Evolutionary conservation across 2,113 vertebrate genomes (phyloP).

Genomic region (Lepus americanus): DNA sequence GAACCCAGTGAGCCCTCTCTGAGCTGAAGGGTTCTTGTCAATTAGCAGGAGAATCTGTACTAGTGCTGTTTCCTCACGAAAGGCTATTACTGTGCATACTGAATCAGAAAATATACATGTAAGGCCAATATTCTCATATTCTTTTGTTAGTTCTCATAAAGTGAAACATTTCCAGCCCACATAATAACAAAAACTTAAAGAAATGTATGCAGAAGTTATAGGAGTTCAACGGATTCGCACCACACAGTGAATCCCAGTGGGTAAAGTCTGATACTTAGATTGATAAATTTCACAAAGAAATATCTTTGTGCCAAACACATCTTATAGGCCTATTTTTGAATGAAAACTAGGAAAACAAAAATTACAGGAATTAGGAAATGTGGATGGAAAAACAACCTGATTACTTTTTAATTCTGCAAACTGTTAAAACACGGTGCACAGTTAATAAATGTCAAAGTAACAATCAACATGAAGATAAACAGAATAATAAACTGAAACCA

Average conservation of each 20-base stretch:
- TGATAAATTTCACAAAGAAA: background rate
- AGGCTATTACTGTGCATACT: background rate
- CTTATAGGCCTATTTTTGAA: conserved; percentile 2
- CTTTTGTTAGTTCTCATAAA: background rate
- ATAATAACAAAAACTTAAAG: conserved; percentile 4
- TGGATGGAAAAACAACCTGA: background rate
- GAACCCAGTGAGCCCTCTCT: background rate
- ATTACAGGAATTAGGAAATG: conserved; percentile 29
- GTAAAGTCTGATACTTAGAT: conserved; percentile 32
- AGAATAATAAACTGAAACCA: conserved; percentile 5
- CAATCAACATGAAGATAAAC: background rate
- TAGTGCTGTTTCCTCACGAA: background rate
- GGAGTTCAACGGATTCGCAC: too few species aligned
- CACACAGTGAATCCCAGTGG: background rate
- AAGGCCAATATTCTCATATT: background rate
- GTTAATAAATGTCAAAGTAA: conserved; percentile 16
- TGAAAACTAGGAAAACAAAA: conserved; percentile 46
- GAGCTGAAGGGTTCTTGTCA: background rate
- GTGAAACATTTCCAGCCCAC: conserved; percentile 24
- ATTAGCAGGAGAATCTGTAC: background rate
- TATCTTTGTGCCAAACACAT: background rate
- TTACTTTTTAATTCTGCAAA: conserved; percentile 31
- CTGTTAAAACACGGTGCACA: background rate
- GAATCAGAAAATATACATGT: background rate
- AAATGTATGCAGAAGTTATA: background rate